Evolutionary conservation across 2,797 vertebrate genomes (phyloP).

Genomic region (Gallirallus australis): DNA sequence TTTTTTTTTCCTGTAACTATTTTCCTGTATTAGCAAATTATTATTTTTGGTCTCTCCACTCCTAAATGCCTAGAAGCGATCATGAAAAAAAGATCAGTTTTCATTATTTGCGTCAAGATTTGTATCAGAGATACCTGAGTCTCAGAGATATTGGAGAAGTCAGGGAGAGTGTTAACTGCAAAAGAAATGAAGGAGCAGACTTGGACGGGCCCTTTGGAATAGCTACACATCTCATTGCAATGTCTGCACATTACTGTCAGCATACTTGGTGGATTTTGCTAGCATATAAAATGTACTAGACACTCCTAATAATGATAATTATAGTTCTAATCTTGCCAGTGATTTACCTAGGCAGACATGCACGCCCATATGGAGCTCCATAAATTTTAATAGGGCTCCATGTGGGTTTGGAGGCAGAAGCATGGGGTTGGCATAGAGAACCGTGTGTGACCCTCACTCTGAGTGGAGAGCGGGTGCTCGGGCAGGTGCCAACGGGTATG

Average conservation of each 20-base stretch:
- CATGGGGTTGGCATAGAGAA: neutral
- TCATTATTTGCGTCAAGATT: neutral
- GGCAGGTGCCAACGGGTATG: fast-evolving
- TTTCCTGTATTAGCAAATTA: neutral
- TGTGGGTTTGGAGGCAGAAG: neutral
- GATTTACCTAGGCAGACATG: conserved; percentile 55
- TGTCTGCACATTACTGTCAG: neutral
- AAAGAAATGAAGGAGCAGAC: neutral
- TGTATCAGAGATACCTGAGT: neutral
- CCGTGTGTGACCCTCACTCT: neutral
- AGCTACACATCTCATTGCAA: neutral
- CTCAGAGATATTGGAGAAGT: neutral
- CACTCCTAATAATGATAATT: conserved; percentile 61
- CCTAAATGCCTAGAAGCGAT: conserved; percentile 2
- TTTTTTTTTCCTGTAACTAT: neutral
- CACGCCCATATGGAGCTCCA: conserved; percentile 10
- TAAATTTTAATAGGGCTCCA: conserved; percentile 41
- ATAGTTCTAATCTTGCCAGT: conserved; percentile 17
- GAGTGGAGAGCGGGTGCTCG: neutral
- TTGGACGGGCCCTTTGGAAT: neutral
- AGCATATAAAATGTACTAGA: conserved; percentile 38
- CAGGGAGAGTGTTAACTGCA: neutral
- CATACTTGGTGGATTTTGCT: conserved; percentile 4
- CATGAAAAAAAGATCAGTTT: neutral
- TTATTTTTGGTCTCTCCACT: conserved; percentile 3